phyloP scores from a whole-genome alignment of 2,113 vertebrate species.

The Casuarius casuarius region DNA sequence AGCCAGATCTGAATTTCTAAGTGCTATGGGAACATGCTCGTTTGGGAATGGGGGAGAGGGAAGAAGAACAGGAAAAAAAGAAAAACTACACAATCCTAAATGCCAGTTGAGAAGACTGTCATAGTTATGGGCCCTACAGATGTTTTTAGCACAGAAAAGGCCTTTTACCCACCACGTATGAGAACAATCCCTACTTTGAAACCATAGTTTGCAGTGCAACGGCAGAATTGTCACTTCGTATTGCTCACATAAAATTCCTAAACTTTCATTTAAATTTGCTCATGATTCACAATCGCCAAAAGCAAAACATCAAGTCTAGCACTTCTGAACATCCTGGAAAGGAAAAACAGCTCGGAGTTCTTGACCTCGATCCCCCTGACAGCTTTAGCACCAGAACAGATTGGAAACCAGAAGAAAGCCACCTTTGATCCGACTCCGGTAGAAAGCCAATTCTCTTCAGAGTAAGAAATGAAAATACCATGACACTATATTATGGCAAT shows the following conservation, averaged over 20 bases:
- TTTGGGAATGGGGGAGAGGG: background rate
- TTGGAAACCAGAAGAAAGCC: background rate
- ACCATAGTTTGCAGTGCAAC: background rate
- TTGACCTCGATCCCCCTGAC: background rate
- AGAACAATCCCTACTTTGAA: background rate
- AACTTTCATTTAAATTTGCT: constrained; percentile 42
- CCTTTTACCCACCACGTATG: constrained; percentile 20
- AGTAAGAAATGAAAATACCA: background rate
- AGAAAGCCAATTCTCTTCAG: background rate
- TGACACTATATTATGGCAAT: background rate
- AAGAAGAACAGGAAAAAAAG: background rate
- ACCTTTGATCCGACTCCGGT: background rate
- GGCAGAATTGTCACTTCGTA: constrained; percentile 35
- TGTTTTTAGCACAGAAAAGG: background rate
- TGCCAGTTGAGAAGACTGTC: constrained; percentile 33
- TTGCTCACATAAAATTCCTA: constrained; percentile 16
- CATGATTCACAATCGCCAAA: background rate
- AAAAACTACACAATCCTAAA: constrained; percentile 20
- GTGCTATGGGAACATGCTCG: constrained; percentile 35
- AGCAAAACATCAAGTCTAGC: background rate
- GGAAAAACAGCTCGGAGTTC: background rate
- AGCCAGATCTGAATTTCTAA: background rate
- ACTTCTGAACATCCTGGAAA: background rate
- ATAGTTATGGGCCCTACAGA: constrained; percentile 3
- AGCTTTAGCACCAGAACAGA: background rate